phyloP scores from a whole-genome alignment of 2,888 invertebrate genomes.

The Capitulum mitella region DNA sequence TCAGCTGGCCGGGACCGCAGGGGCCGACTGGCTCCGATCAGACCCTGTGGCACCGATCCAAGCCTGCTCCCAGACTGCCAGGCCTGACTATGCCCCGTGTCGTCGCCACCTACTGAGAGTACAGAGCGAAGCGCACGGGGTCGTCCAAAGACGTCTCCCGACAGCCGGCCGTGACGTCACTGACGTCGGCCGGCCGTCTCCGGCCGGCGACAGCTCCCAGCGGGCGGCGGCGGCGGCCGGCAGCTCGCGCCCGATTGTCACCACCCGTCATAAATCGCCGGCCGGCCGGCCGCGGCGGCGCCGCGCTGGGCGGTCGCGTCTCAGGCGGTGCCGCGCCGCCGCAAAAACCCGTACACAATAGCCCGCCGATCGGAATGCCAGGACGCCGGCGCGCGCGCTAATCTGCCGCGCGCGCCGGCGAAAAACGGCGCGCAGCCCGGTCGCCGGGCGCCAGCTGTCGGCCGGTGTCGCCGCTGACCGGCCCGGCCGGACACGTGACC shows the following conservation, averaged over 20 bases:
- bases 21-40: too few relatives aligned
- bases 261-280: background rate
- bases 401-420: background rate
- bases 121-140: too few relatives aligned
- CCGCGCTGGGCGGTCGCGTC: conserved; percentile 1
- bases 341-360: background rate
- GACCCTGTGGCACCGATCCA: too few relatives aligned
- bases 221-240: background rate
- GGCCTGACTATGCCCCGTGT: too few relatives aligned
- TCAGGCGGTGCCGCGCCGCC: background rate
- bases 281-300: background rate
- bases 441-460: background rate
- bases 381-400: background rate
- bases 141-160: too few relatives aligned
- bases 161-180: too few relatives aligned
- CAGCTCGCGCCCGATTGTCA: background rate
- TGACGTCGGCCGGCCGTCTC: too few relatives aligned
- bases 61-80: background rate
- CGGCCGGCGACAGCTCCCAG: background rate
- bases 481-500: background rate
- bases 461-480: background rate
- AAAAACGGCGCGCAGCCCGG: background rate
- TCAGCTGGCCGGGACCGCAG: too few relatives aligned
- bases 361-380: background rate
- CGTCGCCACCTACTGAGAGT: too few relatives aligned